Evolutionary conservation across 2,797 vertebrate species (phyloP).

Genomic region (Leptatherina wallacei): DNA sequence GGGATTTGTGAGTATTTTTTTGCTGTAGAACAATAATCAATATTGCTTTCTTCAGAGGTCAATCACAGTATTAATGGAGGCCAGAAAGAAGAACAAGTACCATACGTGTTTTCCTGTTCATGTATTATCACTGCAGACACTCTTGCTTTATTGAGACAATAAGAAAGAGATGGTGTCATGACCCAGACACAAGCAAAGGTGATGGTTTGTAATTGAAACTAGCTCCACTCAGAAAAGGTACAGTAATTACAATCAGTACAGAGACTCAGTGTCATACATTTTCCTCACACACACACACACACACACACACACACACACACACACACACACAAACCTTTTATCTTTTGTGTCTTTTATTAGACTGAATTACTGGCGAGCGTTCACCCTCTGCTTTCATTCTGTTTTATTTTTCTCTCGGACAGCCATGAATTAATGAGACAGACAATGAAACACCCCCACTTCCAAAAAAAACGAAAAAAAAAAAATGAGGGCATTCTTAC

Average conservation of each 20-base stretch:
- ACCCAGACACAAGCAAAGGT: constrained; percentile 50
- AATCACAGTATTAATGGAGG: constrained; percentile 47
- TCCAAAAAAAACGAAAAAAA: constrained; percentile 15
- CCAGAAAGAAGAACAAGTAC: constrained; percentile 23
- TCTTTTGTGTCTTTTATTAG: constrained; percentile 4
- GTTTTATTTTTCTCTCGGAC: constrained; percentile 44
- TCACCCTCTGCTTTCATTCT: constrained; percentile 9
- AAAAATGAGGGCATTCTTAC: constrained; percentile 31
- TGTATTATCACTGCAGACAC: constrained; percentile 40
- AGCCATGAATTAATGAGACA: constrained; percentile 55
- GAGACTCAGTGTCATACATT: constrained; percentile 15
- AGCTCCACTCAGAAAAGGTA: constrained; percentile 49
- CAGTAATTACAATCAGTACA: constrained; percentile 71
- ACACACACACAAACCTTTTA: not conserved
- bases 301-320: constrained; percentile 1
- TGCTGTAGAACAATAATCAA: constrained; percentile 58
- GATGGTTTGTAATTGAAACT: constrained; percentile 64
- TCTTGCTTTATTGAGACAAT: constrained; percentile 59
- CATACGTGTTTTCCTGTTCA: constrained; percentile 51
- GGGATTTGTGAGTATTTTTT: constrained; percentile 37
- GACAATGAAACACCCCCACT: not conserved
- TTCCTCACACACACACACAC: not conserved
- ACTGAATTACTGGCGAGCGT: constrained; percentile 12
- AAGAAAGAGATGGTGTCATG: constrained; percentile 53
- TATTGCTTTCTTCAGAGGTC: constrained; percentile 53